phyloP scores from a whole-genome alignment of 2,797 vertebrate genomes.

The Myotis planiceps region DNA sequence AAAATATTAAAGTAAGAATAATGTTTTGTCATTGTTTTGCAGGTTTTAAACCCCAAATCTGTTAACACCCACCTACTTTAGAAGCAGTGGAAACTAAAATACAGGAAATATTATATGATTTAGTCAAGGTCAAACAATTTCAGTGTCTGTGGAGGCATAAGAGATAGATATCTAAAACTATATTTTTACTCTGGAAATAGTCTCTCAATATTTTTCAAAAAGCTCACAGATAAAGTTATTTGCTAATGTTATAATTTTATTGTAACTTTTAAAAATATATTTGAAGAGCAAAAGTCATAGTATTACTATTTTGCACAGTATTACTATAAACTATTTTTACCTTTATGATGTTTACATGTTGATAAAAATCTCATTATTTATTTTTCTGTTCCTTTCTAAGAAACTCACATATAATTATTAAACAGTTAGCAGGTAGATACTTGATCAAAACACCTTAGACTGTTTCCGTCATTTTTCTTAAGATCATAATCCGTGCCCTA shows the following conservation, averaged over 20 bases:
- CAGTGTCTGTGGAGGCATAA: neutral
- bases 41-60: constrained; percentile 48
- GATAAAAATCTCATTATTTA: neutral
- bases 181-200: constrained; percentile 2
- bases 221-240: neutral
- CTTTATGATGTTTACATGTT: neutral
- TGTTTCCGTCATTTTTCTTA: constrained; percentile 4
- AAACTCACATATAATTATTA: neutral
- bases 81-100: neutral
- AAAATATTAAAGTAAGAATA: constrained; percentile 26
- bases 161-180: neutral
- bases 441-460: neutral
- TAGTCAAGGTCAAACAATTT: constrained; percentile 50
- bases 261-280: neutral
- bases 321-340: neutral
- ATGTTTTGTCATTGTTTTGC: constrained; percentile 31
- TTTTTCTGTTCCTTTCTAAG: neutral
- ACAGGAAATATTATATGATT: neutral
- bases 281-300: neutral
- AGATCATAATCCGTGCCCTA: neutral
- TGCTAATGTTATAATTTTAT: neutral
- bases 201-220: neutral
- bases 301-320: neutral
- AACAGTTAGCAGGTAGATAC: neutral
- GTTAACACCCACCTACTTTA: neutral